phyloP scores from a whole-genome alignment of 2,888 invertebrate genomes.

The Trichacis sp. region DNA sequence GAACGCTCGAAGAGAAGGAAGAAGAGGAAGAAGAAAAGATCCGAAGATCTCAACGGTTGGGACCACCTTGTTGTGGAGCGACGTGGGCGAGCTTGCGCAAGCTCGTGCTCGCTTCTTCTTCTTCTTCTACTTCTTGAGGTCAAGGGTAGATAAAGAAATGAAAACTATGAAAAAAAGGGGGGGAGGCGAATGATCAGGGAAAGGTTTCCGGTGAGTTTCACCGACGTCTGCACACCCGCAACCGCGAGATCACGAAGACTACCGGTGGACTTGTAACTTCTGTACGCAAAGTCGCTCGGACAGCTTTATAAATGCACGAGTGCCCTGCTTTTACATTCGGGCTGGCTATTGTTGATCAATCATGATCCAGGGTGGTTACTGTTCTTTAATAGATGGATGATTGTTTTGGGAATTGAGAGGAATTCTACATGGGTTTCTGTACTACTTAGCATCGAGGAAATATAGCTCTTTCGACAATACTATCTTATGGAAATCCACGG shows the following conservation, averaged over 20 bases:
- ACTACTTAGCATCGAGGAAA: too few relatives aligned
- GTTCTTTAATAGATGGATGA: too few relatives aligned
- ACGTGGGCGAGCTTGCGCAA: slow-evolving; percentile 65
- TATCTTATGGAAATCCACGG: too few relatives aligned
- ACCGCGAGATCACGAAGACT: slow-evolving; percentile 43
- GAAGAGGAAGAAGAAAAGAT: slow-evolving; percentile 36
- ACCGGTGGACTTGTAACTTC: slow-evolving; percentile 46
- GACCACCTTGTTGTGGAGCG: slow-evolving; percentile 61
- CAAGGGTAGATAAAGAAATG: slow-evolving; percentile 35
- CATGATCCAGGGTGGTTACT: too few relatives aligned
- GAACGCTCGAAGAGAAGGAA: not conserved
- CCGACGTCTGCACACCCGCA: slow-evolving; percentile 12
- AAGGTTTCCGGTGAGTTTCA: slow-evolving; percentile 39
- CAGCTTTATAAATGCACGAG: slow-evolving; percentile 39
- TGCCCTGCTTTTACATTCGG: not conserved
- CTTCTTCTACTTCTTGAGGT: slow-evolving; percentile 35
- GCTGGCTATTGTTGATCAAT: not conserved
- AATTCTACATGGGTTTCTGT: too few relatives aligned
- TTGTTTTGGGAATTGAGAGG: too few relatives aligned
- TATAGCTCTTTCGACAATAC: too few relatives aligned
- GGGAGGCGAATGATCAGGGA: slow-evolving; percentile 23
- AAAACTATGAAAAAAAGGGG: slow-evolving; percentile 1
- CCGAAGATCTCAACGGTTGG: slow-evolving; percentile 58
- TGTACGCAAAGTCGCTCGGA: slow-evolving; percentile 42
- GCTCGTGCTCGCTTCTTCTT: slow-evolving; percentile 46